Evolutionary conservation across 2,797 vertebrate genomes (phyloP).

Genomic region (Eulemur albifrons): DNA sequence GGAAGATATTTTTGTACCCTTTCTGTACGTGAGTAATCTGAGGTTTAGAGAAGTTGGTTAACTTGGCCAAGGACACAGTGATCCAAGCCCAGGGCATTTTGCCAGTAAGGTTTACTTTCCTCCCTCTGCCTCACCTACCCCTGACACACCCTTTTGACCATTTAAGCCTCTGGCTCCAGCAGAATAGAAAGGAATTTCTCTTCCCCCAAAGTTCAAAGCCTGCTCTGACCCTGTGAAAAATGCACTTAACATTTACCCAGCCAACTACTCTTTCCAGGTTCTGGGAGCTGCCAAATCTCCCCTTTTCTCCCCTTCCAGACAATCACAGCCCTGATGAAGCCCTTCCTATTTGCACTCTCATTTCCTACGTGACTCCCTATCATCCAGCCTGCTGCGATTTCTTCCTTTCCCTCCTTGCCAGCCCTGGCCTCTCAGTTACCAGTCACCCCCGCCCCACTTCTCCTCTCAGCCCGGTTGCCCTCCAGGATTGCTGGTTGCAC

Average conservation of each 20-base stretch:
- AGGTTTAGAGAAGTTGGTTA: constrained; percentile 11
- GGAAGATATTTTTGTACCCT: not conserved
- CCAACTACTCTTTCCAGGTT: not conserved
- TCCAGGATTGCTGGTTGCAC: not conserved
- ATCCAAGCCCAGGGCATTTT: not conserved
- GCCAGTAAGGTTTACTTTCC: not conserved
- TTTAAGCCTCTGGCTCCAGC: not conserved
- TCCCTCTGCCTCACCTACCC: not conserved
- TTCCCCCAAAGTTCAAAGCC: not conserved
- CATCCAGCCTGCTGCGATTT: not conserved
- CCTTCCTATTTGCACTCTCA: not conserved
- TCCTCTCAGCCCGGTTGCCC: not conserved
- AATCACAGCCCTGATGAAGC: not conserved
- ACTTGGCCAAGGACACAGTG: not conserved
- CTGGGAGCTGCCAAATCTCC: not conserved
- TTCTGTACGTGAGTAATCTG: not conserved
- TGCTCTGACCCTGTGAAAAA: not conserved
- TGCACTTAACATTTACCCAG: not conserved
- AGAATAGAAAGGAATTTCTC: not conserved
- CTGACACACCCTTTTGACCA: not conserved
- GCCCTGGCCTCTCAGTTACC: not conserved
- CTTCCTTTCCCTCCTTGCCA: not conserved
- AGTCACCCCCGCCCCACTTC: not conserved
- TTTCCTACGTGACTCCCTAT: not conserved
- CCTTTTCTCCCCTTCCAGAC: not conserved